Evolutionary conservation across 2,888 invertebrate species (phyloP).

Genomic region (Drosophila anceps): DNA sequence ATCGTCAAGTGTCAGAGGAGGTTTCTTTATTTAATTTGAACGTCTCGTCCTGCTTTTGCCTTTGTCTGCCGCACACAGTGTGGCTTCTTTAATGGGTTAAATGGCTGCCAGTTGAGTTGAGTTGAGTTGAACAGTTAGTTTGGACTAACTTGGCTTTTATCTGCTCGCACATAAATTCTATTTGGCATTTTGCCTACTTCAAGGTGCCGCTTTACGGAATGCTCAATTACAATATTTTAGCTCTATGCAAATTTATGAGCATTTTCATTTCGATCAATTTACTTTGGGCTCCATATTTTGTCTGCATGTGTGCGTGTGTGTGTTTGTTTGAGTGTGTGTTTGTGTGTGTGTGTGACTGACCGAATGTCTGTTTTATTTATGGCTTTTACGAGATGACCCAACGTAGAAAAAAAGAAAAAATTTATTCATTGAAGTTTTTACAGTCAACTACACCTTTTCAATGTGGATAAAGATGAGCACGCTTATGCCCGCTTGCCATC

Average conservation of each 20-base stretch:
- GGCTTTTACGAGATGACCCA: conserved; percentile 66
- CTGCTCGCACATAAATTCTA: conserved; percentile 65
- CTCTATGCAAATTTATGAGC: conserved; percentile 75
- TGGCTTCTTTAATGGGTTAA: conserved; percentile 66
- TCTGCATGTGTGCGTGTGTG: conserved; percentile 15
- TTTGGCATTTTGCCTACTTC: conserved; percentile 33
- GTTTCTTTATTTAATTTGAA: conserved; percentile 74
- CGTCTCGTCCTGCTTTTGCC: conserved; percentile 16
- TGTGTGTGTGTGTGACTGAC: conserved; percentile 42
- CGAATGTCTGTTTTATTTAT: conserved; percentile 67
- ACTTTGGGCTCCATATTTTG: conserved; percentile 49
- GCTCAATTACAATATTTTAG: conserved; percentile 70
- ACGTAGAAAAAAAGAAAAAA: conserved; percentile 51
- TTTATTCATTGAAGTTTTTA: conserved; percentile 82
- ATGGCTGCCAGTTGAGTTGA: conserved; percentile 43
- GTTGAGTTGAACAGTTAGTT: conserved; percentile 18
- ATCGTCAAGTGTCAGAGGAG: conserved; percentile 76
- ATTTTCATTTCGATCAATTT: conserved; percentile 77
- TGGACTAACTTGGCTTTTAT: conserved; percentile 31
- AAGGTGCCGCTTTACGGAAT: conserved; percentile 24
- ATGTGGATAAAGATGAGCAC: conserved; percentile 63
- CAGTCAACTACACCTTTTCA: conserved; percentile 83
- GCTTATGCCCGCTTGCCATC: conserved; percentile 12
- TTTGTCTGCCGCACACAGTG: conserved; percentile 23
- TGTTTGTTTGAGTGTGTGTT: conserved; percentile 37